phyloP scores from a whole-genome alignment of 2,888 invertebrate species.

The Ormyrus labotus region DNA sequence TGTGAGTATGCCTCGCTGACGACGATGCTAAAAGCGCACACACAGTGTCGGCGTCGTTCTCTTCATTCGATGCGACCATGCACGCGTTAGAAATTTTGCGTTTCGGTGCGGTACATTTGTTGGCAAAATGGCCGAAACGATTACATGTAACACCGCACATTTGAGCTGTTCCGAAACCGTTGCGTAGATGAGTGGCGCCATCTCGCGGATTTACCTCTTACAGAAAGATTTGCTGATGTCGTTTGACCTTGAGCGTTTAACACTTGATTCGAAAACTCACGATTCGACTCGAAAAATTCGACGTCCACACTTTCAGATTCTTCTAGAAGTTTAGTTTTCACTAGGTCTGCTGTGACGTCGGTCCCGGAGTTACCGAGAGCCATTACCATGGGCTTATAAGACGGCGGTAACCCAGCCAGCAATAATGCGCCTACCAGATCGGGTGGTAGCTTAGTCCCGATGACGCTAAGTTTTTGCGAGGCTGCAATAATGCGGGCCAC shows the following conservation, averaged over 20 bases:
- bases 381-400: neutral
- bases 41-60: slow-evolving; percentile 8
- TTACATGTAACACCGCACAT: neutral
- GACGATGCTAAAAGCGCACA: neutral
- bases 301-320: neutral
- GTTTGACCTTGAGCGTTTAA: neutral
- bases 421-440: slow-evolving; percentile 2
- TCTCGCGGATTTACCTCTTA: neutral
- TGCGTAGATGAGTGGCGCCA: neutral
- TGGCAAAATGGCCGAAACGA: slow-evolving; percentile 11
- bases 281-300: neutral
- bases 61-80: neutral
- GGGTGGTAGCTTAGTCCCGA: neutral
- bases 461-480: neutral
- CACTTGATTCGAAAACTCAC: too few species aligned
- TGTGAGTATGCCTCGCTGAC: neutral
- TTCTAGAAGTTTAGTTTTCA: slow-evolving; percentile 3
- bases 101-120: slow-evolving; percentile 9
- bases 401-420: neutral
- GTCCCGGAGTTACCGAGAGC: too few species aligned
- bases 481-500: too few species aligned
- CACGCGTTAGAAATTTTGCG: neutral
- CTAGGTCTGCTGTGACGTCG: neutral
- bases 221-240: neutral
- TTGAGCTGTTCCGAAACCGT: neutral